A percentile compares a stretch with the other conserved stretches of the same genome.
Conservation (phyloP, 1,140 invertebrate genomes). For the Camponotus pennsylvanicus region DNA sequence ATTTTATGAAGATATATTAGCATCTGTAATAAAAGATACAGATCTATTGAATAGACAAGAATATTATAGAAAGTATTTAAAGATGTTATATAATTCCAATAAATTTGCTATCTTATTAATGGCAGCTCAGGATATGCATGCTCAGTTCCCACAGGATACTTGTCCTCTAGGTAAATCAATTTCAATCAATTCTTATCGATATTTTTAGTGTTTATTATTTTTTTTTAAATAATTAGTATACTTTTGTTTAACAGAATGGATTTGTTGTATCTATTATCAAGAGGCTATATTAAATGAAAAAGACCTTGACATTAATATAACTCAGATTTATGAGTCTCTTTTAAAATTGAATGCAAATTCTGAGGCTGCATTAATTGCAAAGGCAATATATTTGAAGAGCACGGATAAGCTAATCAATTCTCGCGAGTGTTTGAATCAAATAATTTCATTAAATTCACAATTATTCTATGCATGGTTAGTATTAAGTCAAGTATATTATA, state of each 20-base stretch:
- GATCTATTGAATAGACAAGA: conserved; percentile 73
- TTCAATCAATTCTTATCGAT: neutral
- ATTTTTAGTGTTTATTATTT: conserved; percentile 44
- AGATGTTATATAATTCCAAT: conserved; percentile 86
- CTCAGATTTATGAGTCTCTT: conserved; percentile 84
- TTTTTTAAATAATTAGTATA: conserved; percentile 53
- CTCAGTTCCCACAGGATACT: conserved; percentile 84
- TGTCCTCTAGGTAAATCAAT: conserved; percentile 83
- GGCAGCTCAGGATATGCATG: conserved; percentile 86
- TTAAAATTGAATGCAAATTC: conserved; percentile 87
- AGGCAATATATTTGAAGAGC: conserved; percentile 87
- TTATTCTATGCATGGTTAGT: conserved; percentile 84
- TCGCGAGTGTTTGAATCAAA: conserved; percentile 85
- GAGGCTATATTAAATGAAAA: conserved; percentile 80
- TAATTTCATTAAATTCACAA: conserved; percentile 76
- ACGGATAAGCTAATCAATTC: conserved; percentile 86
- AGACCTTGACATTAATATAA: conserved; percentile 84
- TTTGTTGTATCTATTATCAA: conserved; percentile 88
- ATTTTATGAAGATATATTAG: conserved; percentile 79
- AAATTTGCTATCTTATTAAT: conserved; percentile 84
- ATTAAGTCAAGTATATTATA: conserved; percentile 86
- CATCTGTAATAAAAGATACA: conserved; percentile 74
- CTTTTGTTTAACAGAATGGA: conserved; percentile 86
- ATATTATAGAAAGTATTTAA: conserved; percentile 87
- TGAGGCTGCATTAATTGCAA: conserved; percentile 87